A percentile compares a stretch with the other conserved stretches of the same genome.
phyloP scores from a whole-genome alignment of 2,888 invertebrate species.

The Lasius platythorax region DNA sequence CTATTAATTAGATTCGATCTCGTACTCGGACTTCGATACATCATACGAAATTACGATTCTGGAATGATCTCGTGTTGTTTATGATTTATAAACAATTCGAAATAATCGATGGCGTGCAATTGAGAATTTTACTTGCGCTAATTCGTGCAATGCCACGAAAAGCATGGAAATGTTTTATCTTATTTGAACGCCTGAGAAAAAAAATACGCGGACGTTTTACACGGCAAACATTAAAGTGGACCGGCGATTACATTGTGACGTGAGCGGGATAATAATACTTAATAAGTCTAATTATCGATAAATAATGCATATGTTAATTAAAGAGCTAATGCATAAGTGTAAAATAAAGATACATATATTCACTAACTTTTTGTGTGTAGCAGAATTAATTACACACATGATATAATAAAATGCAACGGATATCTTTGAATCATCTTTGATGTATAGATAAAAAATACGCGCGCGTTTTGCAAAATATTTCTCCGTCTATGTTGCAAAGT shows the following conservation, averaged over 20 bases:
- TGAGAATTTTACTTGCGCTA: slow-evolving; percentile 13
- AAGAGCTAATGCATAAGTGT: background rate
- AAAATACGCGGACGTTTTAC: background rate
- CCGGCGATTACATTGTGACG: background rate
- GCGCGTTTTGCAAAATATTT: slow-evolving; percentile 15
- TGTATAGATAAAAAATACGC: slow-evolving; percentile 8
- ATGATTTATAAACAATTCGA: slow-evolving; percentile 65
- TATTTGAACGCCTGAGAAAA: background rate
- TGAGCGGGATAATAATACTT: background rate
- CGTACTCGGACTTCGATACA: slow-evolving; percentile 25
- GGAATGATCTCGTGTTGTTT: slow-evolving; percentile 61
- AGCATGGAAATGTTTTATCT: background rate
- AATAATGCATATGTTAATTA: slow-evolving; percentile 9
- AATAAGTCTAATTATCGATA: background rate
- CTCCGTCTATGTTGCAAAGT: background rate
- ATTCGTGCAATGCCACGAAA: slow-evolving; percentile 9
- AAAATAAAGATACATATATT: background rate
- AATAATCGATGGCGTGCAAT: slow-evolving; percentile 53
- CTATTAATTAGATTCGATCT: slow-evolving; percentile 62
- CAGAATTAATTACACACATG: slow-evolving; percentile 2
- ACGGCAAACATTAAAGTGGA: background rate
- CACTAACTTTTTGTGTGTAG: background rate
- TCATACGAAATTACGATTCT: slow-evolving; percentile 35
- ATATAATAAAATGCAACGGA: background rate
- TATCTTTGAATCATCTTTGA: slow-evolving; percentile 16